Base-by-base conservation (phyloP, 1,140 invertebrate species). In the Drosophila funebris region DNA sequence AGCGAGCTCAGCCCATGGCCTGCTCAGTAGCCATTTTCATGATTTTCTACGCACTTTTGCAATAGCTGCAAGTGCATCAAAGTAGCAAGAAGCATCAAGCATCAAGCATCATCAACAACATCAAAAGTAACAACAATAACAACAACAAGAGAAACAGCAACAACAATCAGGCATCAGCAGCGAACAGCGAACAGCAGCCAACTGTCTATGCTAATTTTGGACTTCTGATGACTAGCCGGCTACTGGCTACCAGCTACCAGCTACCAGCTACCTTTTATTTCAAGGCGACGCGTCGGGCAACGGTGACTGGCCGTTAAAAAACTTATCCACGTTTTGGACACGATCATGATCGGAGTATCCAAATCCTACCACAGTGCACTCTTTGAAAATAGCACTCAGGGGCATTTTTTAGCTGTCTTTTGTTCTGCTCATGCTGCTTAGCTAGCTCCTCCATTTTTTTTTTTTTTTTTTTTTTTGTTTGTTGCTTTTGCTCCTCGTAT, bases 41-140 rank as follows among this genome's bases (percentile, higher is more conserved):
- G 84, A 87, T 87, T 88, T 87, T 82, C 76, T 83, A 87, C 83
- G 83, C 83, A 87, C 83, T 88, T 87, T 87, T 62, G 73, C 84
- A 67, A 83, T 76, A 76, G 75, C 83, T 88, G 82, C 76, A 24
- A 72, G 62, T 62, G 62, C 44, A 52, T 31, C 22, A 43, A 58
- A 64, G 48, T 22, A 60, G 56, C 44, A 60, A 60, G 18, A 18
- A 27, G 44, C 18, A 20, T 2, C 43, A n/a, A n/a, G n/a, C n/a
- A 31, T 18, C 16, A 36, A 58, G 9, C 27, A 44, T n/a, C 24
- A 43, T 18, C 56, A 18, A 46, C 36, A 13, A 20, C 16, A 44
- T 48, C 43, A 57, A 16, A 20, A 57, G n/a, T 8, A 24, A 16
- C 14, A 53, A 9, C 46, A 36, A 4, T 39, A 68, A 39, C 31